Percentiles rank a stretch among this genome's conserved stretches.
Conservation (phyloP, 2,888 invertebrate species). For the Acholoe squamosa region DNA sequence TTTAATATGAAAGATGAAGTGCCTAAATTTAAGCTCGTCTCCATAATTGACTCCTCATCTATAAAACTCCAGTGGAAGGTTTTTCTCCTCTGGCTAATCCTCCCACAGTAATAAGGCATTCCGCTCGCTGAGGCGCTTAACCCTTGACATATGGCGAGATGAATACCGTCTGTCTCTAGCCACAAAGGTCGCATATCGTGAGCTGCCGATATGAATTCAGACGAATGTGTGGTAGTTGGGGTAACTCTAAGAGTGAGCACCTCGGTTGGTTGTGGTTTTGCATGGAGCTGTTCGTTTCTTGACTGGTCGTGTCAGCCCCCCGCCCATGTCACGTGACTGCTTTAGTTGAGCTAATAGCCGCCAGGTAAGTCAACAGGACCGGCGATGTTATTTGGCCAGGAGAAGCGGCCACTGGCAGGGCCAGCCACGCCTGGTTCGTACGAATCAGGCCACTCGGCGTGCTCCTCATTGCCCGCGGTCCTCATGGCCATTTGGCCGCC, state of each 20-base stretch:
- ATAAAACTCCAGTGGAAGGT: neutral
- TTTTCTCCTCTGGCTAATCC: neutral
- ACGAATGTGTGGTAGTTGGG: too few species aligned
- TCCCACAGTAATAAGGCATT: neutral
- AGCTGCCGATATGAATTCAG: neutral
- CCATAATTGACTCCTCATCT: constrained; percentile 11
- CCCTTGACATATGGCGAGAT: constrained; percentile 23
- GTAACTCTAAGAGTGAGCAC: neutral
- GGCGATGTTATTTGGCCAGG: constrained; percentile 10
- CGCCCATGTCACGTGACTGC: constrained; percentile 6
- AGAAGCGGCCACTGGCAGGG: neutral
- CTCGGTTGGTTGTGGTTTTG: neutral
- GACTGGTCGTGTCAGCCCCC: too few species aligned
- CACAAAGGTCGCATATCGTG: neutral
- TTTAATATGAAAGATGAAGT: constrained; percentile 21
- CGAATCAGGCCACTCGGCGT: neutral
- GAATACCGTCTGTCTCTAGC: neutral
- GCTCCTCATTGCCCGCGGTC: neutral
- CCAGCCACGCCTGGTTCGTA: neutral
- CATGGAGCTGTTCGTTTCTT: neutral
- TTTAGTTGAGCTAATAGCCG: constrained; percentile 47
- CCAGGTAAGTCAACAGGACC: constrained; percentile 37
- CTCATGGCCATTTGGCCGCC: neutral
- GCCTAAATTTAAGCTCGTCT: constrained; percentile 12
- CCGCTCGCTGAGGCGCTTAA: neutral